Evolutionary conservation across 2,113 vertebrate species (phyloP), one percentile per base, ranked within the genome.

Genomic region (Paratilapia polleni): DNA sequence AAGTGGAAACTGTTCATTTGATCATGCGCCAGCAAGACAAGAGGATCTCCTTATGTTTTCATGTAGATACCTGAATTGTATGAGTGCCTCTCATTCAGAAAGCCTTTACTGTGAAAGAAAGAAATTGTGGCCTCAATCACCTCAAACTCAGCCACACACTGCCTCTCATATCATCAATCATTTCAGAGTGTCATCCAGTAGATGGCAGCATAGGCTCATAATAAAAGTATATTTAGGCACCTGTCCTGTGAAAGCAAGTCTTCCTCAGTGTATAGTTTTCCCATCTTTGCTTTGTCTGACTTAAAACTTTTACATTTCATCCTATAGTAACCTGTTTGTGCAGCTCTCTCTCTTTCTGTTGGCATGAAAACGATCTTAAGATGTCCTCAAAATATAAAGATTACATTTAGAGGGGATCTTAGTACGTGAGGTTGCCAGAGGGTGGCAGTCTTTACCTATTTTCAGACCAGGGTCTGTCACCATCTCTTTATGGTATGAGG

Each of bases 361-460:
- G 2, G 28, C 8, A 11, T 28, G 7, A 9, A n/a, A 81, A 8
- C n/a, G 3, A 9, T 17, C 14, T 75, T 41, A 7, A 8, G 20
- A 38, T 41, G 26, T 57, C 17, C 14, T 14, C 14, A 54, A 43
- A 49, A 6, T 13, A 34, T 28, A 6, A 54, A 62, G 7, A 38
- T 1, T 20, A 26, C 13, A 54, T 2, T n/a, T 22, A 49, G 22
- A 26, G 26, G 19, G 0, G 13, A 52, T 31, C 3, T 36, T 12
- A 34, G 22, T 56, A 1, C 4, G 38, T 49, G 9, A 74, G 17
- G 31, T 13, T 22, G 26, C 95, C 96, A 95, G 88, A 91, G 59
- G 95, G 92, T 91, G 94, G 94, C 94, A 96, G 92, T 93, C 92
- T 95, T 94, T 68, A 85, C 63, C 79, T 81, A 79, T 74, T 87